Base-by-base conservation (phyloP, 2,888 invertebrate species). In the Patella caerulea region DNA sequence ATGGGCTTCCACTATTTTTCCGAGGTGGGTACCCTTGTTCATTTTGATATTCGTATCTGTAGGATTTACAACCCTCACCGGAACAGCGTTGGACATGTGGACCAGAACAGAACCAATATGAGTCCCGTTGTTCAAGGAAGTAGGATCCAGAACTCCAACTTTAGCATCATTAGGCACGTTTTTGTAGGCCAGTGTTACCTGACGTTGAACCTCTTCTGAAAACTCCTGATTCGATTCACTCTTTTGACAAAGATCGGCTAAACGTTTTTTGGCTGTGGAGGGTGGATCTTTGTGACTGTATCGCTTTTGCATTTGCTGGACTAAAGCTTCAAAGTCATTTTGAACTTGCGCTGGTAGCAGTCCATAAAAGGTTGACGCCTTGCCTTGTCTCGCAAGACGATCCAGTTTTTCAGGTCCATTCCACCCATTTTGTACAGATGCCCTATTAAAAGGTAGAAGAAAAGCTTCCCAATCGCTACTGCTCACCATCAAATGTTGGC, bases 131-230 rank as follows among this genome's bases (percentile, higher is more conserved):
- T 65, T n/a, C 24, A 65, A n/a, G n/a, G n/a, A 19, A 59, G 19
- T 59, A 19, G 59, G 59, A n/a, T 59, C 59, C 59, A 59, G 59
- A 19, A 59, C 59, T n/a, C 59, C 59, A n/a, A n/a, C 59, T 59
- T 17, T 59, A 17, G 17, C 59, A 14, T 59, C 59, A 17, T 14
- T 2, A 12, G 65, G 65, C 14, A 65, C 65, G 24, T 65, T 19
- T 24, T 24, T 24, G 24, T 65, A 65, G n/a, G 65, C 65, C n/a
- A 65, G 65, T n/a, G 65, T 65, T 65, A 65, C 52, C 29, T 70
- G 19, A 15, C n/a, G 52, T 70, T 17, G 19, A 54, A 54, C 65
- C 14, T 65, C 65, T 15, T 65, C 65, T 11, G 65, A n/a, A 15
- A 65, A 65, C 14, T 65, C 65, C 7, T 65, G 11, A 24, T 65